Base-by-base conservation (phyloP, 2,113 vertebrate species). In the Antechinus stuartii region DNA sequence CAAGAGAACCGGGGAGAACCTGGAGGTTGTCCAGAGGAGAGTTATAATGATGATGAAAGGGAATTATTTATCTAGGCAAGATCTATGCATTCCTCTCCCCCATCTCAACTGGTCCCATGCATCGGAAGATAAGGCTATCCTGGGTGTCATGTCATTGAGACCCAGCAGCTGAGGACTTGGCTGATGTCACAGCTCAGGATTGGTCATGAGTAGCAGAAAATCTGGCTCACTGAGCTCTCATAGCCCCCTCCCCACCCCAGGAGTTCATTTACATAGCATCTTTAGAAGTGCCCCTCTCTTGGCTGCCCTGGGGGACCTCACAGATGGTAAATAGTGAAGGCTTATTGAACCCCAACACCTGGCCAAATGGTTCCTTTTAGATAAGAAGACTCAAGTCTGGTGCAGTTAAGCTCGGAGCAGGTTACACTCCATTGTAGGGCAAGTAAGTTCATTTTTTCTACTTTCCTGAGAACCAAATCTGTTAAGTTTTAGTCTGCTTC, bases 281-380 rank as follows among this genome's bases (percentile, higher is more conserved):
- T 97, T 97, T 68, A 94, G 95, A 96, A 95, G 93, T 95, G 68
- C 5, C 49, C 94, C 91, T 93, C 94, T 95, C 91, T 89, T 25
- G 0, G 42, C 76, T 90, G 91, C 55, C 97, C 96, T 89, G 92
- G 84, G 95, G 96, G 96, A 96, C 54, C 92, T 95, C 95, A 91
- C 97, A 96, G 95, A 96, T 96, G 96, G 96, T 96, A 95, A 96
- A 97, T 46, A 91, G 92, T 50, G 96, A 95, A 90, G 91, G 27
- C 93, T 96, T n/a, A 12, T 84, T 89, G 95, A 95, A 97, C 92
- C 96, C 96, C 96, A 96, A 95, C 96, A 96, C 93, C 96, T 97
- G 95, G 91, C 52, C 93, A 91, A 92, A 61, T 46, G 57, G 52
- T 90, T 95, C 96, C 90, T 56, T 30, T 0, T 57, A 56, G 95